Percentiles rank a stretch among this genome's conserved stretches.
Evolutionary conservation across 2,888 invertebrate genomes (phyloP).

Genomic region (Zaprionus bogoriensis): DNA sequence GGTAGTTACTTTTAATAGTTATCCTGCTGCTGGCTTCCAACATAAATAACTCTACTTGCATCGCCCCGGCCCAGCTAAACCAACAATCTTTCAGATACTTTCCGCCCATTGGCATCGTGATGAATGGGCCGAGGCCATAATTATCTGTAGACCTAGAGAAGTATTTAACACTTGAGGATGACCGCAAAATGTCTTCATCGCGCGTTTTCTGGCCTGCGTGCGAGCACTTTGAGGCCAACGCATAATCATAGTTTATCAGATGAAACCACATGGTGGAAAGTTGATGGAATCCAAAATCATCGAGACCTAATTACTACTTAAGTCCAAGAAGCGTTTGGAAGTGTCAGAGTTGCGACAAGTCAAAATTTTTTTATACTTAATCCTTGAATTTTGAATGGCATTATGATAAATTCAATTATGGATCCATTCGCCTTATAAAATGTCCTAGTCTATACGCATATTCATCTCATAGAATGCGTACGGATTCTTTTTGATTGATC

Average conservation of each 20-base stretch:
- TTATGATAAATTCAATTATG: no score
- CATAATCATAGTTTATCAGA: constrained; percentile 36
- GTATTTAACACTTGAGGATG: constrained; percentile 42
- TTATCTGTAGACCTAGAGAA: constrained; percentile 60
- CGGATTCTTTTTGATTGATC: no score
- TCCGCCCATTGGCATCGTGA: constrained; percentile 49
- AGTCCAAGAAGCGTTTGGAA: no score
- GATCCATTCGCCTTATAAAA: no score
- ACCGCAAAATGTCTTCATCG: constrained; percentile 71
- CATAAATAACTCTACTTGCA: constrained; percentile 68
- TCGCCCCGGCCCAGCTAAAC: constrained; percentile 53
- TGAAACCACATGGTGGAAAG: constrained; percentile 19
- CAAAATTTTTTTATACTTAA: no score
- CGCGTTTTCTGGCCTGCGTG: constrained; percentile 2
- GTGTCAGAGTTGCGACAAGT: no score
- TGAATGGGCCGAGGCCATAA: constrained; percentile 44
- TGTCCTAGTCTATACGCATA: no score
- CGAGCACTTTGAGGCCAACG: constrained; percentile 1
- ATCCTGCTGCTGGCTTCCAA: constrained; percentile 35
- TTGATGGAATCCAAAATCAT: constrained; percentile 38
- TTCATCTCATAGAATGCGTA: no score
- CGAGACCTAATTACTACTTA: constrained; percentile 38
- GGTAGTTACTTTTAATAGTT: constrained; percentile 79
- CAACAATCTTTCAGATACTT: constrained; percentile 74
- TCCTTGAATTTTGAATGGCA: no score